Evolutionary conservation across 2,888 invertebrate species (phyloP).

Genomic region (Heliconius cydno): DNA sequence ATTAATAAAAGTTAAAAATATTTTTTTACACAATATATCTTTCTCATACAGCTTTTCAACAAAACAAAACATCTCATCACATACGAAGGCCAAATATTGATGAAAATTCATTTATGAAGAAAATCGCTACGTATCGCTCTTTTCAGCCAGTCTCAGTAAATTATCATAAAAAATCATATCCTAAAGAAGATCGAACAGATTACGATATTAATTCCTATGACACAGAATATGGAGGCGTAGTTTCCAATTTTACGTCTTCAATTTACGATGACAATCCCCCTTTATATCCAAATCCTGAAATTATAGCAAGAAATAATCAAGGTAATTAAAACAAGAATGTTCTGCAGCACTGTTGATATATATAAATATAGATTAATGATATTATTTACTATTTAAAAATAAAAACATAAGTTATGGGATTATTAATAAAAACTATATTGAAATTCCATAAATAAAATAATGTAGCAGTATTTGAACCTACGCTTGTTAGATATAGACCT

Average conservation of each 20-base stretch:
- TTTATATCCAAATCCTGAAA: conserved; percentile 78
- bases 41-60: conserved; percentile 60
- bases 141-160: conserved; percentile 72
- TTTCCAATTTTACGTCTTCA: conserved; percentile 78
- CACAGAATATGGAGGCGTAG: conserved; percentile 76
- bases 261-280: conserved; percentile 80
- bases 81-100: conserved; percentile 60
- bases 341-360: not conserved
- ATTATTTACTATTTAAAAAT: too few relatives aligned
- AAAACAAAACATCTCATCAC: conserved; percentile 68
- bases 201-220: conserved; percentile 77
- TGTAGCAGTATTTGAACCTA: conserved; percentile 5
- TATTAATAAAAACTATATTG: not conserved
- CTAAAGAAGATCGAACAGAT: conserved; percentile 69
- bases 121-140: conserved; percentile 67
- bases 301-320: conserved; percentile 68
- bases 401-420: not conserved
- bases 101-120: conserved; percentile 63
- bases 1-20: not conserved
- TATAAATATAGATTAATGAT: not conserved
- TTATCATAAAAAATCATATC: conserved; percentile 68
- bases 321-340: conserved; percentile 52
- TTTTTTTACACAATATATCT: not conserved
- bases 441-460: conserved; percentile 3
- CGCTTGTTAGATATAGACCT: not conserved